phyloP scores from a whole-genome alignment of 2,797 vertebrate species.

The Peromyscus nudipes region DNA sequence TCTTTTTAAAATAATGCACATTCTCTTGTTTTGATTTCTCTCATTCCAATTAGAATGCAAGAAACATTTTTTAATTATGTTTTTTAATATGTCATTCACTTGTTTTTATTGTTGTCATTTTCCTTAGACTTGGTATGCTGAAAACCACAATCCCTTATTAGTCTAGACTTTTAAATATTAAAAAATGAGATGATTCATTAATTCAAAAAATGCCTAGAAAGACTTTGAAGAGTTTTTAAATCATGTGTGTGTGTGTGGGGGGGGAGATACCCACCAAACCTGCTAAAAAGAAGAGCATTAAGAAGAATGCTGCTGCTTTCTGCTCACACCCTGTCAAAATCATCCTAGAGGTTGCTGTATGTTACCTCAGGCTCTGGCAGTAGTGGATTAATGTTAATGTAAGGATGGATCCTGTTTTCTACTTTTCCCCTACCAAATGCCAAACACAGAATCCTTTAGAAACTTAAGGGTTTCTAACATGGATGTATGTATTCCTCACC shows the following conservation, averaged over 20 bases:
- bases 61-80: conserved; percentile 48
- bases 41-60: conserved; percentile 32
- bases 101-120: conserved; percentile 70
- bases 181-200: not conserved
- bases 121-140: not conserved
- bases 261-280: not conserved
- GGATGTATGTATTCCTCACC: not conserved
- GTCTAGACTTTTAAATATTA: not conserved
- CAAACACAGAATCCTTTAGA: not conserved
- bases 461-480: not conserved
- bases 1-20: conserved; percentile 38
- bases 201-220: not conserved
- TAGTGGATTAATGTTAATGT: not conserved
- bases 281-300: not conserved
- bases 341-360: not conserved
- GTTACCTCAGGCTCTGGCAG: not conserved
- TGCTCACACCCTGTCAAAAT: not conserved
- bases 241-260: not conserved
- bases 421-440: not conserved
- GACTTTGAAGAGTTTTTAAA: not conserved
- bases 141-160: conserved; percentile 42
- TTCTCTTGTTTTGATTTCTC: conserved; percentile 57
- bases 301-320: not conserved
- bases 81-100: conserved; percentile 68
- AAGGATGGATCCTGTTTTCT: not conserved